phyloP scores from a whole-genome alignment of 1,140 invertebrate genomes.

The Macrostomum lignano region DNA sequence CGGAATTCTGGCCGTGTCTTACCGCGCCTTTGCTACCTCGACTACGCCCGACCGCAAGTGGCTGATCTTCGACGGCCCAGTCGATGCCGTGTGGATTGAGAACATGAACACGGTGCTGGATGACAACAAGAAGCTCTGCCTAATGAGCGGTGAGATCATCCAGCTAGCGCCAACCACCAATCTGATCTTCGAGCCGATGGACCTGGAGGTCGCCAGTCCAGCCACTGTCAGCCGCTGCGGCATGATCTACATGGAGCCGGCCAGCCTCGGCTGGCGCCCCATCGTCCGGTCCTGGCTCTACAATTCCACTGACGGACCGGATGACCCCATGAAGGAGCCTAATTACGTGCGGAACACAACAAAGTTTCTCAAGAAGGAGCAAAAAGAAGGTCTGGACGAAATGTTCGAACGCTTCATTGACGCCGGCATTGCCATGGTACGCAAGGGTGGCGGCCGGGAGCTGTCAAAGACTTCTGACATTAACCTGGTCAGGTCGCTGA shows the following conservation, averaged over 20 bases:
- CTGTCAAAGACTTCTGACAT: constrained; percentile 52
- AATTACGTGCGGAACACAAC: constrained; percentile 38
- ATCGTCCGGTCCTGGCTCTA: constrained; percentile 59
- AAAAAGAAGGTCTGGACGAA: too few relatives aligned
- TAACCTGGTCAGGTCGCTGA: constrained; percentile 50
- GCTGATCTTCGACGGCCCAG: constrained; percentile 77
- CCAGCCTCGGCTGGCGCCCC: constrained; percentile 59
- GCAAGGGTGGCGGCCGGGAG: constrained; percentile 40
- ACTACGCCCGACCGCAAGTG: constrained; percentile 50
- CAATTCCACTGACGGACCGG: constrained; percentile 40
- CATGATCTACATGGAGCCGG: constrained; percentile 82
- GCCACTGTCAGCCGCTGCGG: constrained; percentile 76
- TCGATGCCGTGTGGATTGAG: constrained; percentile 85
- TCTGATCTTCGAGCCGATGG: constrained; percentile 75
- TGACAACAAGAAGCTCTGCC: constrained; percentile 56
- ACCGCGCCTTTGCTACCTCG: constrained; percentile 56
- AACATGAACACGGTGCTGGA: constrained; percentile 87
- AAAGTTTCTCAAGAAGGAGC: too few relatives aligned
- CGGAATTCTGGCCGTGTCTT: constrained; percentile 65
- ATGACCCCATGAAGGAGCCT: constrained; percentile 35
- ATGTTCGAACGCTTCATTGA: constrained; percentile 45
- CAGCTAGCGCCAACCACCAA: constrained; percentile 60
- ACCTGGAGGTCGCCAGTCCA: constrained; percentile 67
- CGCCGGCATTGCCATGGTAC: constrained; percentile 38
- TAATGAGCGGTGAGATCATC: constrained; percentile 48